Evolutionary conservation across 2,797 vertebrate species (phyloP).

Genomic region (Enoplosus armatus): DNA sequence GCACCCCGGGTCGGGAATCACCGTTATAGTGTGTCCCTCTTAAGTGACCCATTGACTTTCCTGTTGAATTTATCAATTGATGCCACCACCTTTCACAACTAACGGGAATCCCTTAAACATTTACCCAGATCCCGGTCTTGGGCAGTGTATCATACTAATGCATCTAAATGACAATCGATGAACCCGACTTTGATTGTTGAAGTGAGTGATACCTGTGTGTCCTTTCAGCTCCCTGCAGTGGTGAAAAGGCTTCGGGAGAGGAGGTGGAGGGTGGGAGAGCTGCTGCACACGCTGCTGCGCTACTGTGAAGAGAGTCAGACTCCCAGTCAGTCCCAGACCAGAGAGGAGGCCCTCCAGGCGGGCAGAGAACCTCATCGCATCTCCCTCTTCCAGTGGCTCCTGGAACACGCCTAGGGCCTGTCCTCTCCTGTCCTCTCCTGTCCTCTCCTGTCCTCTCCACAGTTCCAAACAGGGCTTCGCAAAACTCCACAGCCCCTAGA

Average conservation of each 20-base stretch:
- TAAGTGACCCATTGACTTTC: not conserved
- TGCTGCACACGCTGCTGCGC: slow-evolving; percentile 92
- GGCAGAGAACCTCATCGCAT: slow-evolving; percentile 62
- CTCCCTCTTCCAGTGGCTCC: slow-evolving; percentile 93
- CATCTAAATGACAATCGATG: not conserved
- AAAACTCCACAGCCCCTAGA: slow-evolving; percentile 58
- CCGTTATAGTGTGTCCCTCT: not conserved
- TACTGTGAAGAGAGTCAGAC: slow-evolving; percentile 88
- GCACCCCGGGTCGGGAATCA: not conserved
- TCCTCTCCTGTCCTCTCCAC: not conserved
- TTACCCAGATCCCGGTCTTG: not conserved
- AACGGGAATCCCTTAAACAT: slow-evolving; percentile 1
- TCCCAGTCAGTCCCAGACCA: slow-evolving; percentile 66
- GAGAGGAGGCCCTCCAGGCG: slow-evolving; percentile 67
- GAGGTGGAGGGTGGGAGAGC: slow-evolving; percentile 91
- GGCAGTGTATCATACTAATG: not conserved
- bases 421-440: not conserved
- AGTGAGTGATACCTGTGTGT: slow-evolving; percentile 10
- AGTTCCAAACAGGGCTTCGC: slow-evolving; percentile 62
- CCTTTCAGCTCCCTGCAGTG: slow-evolving; percentile 83
- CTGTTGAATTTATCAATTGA: not conserved
- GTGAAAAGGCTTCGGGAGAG: slow-evolving; percentile 88
- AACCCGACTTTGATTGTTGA: not conserved
- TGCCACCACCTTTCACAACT: not conserved
- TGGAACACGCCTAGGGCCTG: slow-evolving; percentile 88